A percentile compares a stretch with the other conserved stretches of the same genome.
Evolutionary conservation across 2,888 invertebrate species (phyloP).

Genomic region (Papilio gigon): DNA sequence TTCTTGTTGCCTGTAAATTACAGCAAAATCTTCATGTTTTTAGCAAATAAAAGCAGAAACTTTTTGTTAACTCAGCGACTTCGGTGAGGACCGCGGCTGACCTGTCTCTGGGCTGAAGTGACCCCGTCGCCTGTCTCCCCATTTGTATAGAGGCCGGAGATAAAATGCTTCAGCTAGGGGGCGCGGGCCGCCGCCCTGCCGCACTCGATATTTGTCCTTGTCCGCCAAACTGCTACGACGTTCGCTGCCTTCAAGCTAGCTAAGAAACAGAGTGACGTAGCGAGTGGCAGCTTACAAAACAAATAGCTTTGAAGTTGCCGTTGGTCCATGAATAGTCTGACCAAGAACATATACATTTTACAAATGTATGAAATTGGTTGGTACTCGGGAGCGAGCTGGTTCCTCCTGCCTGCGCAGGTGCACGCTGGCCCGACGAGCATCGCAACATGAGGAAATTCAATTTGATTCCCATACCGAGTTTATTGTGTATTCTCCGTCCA

Average conservation of each 20-base stretch:
- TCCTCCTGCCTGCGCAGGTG: no score
- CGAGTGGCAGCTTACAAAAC: no score
- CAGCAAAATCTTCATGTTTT: background rate
- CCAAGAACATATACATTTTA: no score
- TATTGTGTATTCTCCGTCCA: conserved; percentile 11
- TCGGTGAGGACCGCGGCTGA: background rate
- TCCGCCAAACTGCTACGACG: background rate
- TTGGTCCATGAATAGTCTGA: no score
- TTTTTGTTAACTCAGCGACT: background rate
- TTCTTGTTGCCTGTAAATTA: background rate
- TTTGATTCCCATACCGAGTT: conserved; percentile 10
- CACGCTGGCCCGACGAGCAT: no score
- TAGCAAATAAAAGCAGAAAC: background rate
- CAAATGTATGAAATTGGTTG: no score
- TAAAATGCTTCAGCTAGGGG: background rate
- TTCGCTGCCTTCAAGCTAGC: background rate
- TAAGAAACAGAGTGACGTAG: background rate
- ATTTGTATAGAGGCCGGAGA: conserved; percentile 2
- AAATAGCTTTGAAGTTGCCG: no score
- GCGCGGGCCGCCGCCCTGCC: background rate
- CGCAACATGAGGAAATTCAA: conserved; percentile 6
- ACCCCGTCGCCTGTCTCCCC: conserved; percentile 2
- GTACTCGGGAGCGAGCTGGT: no score
- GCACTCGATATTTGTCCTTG: conserved; percentile 2
- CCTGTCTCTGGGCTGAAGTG: background rate